These are phyloP conservation scores for Acanthaster planci DNA, from an alignment of 35 echinoderm and acorn worm genomes.

Conservation along the genomic window DNA sequence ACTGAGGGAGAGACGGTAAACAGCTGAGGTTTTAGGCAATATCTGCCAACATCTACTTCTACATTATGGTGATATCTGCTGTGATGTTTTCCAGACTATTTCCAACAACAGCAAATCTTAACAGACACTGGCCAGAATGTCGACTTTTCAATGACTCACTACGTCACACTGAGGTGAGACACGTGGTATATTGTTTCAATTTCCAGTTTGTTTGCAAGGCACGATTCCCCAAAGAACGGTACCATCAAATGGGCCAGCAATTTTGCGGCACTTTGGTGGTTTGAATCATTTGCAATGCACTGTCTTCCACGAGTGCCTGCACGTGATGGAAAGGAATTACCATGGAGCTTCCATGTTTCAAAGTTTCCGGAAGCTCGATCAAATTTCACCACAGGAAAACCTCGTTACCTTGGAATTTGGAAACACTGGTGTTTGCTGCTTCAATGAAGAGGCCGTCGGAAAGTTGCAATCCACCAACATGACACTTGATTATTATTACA, in stretches of 20 bases:
- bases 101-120: neutral
- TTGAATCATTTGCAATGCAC: neutral
- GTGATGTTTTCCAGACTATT: neutral
- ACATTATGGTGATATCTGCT: neutral
- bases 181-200: neutral
- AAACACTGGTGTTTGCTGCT: too few species aligned
- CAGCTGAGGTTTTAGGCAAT: too few species aligned
- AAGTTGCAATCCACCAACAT: too few species aligned
- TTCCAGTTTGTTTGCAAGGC: neutral
- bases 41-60: neutral
- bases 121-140: neutral
- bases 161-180: neutral
- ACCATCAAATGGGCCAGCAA: neutral
- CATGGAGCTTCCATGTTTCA: neutral
- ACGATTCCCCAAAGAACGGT: neutral
- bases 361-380: neutral
- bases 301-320: neutral
- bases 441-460: too few species aligned
- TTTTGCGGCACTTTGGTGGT: neutral
- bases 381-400: neutral
- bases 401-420: neutral
- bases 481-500: too few species aligned
- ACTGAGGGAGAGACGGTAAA: neutral
- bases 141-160: neutral
- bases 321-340: neutral